Conservation (phyloP, 30 jellyfish, hydroid and myxozoan genomes). For the Cassiopea xamachana region DNA sequence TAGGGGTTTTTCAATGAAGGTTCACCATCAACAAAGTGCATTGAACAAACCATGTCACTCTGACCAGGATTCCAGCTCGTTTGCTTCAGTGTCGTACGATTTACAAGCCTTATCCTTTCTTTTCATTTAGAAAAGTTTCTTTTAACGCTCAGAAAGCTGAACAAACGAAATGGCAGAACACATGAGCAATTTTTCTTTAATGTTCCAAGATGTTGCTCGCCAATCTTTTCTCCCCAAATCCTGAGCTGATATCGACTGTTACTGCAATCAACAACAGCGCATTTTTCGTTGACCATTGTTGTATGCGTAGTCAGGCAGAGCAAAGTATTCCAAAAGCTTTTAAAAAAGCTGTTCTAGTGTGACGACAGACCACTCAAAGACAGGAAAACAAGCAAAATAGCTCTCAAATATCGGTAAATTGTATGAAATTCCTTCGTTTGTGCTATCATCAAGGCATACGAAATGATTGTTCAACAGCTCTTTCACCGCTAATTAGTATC, state of each 20-base stretch:
- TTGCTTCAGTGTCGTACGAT: background rate
- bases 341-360: conserved; percentile 24
- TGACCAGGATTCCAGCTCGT: conserved; percentile 63
- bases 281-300: conserved; percentile 13
- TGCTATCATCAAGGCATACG: background rate
- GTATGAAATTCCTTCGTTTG: background rate
- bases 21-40: conserved; percentile 45
- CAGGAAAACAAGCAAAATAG: background rate
- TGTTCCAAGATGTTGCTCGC: background rate
- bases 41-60: conserved; percentile 67
- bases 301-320: background rate
- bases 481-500: background rate
- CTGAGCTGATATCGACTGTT: conserved; percentile 12
- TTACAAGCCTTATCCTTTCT: conserved; percentile 33
- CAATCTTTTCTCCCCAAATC: conserved; percentile 4
- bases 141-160: conserved; percentile 8
- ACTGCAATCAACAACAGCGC: conserved; percentile 24
- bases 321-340: background rate
- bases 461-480: background rate
- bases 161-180: background rate
- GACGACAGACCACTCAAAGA: conserved; percentile 5
- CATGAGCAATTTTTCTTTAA: background rate
- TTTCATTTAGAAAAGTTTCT: conserved; percentile 12
- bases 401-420: background rate
- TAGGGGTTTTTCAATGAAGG: conserved; percentile 43